Conservation (phyloP, 2,113 vertebrate species). For the Lates calcarifer region DNA sequence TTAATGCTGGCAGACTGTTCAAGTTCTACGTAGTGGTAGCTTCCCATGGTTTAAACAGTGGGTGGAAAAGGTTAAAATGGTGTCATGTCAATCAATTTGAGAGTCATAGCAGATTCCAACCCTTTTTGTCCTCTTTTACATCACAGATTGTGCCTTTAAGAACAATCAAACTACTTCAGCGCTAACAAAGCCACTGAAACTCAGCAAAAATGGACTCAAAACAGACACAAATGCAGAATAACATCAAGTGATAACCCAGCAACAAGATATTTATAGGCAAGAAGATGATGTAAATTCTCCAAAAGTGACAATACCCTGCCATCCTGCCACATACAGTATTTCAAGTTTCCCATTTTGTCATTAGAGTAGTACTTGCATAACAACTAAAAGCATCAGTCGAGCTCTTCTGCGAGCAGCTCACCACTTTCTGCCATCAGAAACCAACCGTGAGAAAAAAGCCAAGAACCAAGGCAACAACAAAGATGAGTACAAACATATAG, state of each 20-base stretch:
- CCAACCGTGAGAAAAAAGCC: neutral
- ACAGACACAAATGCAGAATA: neutral
- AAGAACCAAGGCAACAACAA: conserved; percentile 9
- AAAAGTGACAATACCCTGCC: neutral
- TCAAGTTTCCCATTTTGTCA: conserved; percentile 27
- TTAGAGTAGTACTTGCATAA: conserved; percentile 24
- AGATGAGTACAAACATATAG: neutral
- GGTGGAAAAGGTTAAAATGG: neutral
- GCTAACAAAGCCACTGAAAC: neutral
- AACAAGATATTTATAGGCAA: neutral
- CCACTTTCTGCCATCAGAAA: neutral
- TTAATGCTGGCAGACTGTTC: neutral
- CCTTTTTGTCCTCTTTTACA: neutral
- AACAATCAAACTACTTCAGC: neutral
- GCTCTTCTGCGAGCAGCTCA: neutral
- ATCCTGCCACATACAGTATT: neutral
- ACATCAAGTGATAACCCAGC: neutral
- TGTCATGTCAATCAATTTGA: neutral
- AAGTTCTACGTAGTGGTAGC: neutral
- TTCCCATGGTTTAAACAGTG: too few relatives aligned
- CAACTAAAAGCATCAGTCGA: neutral
- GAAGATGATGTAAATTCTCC: neutral
- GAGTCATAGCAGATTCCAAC: neutral
- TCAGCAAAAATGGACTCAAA: neutral
- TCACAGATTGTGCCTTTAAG: conserved; percentile 17